These are phyloP conservation scores for Synanthedon vespiformis DNA, from an alignment of 2,888 invertebrate genomes.

Conservation along the genomic window DNA sequence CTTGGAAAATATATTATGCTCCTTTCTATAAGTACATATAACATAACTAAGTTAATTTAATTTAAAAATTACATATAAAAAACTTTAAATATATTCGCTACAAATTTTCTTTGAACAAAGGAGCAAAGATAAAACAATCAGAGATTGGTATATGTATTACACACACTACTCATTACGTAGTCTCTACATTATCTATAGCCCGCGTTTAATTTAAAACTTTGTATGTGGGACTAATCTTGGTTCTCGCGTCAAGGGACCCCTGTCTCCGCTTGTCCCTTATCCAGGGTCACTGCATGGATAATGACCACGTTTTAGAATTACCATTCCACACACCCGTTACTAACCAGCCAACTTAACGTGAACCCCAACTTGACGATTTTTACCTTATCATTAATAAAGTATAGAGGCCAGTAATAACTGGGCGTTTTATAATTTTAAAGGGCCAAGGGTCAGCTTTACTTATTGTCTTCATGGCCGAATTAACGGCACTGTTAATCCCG, in stretches of 20 bases:
- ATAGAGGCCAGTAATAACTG: constrained; percentile 9
- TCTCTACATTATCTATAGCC: constrained; percentile 5
- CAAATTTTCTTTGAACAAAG: constrained; percentile 6
- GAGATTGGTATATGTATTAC: constrained; percentile 12
- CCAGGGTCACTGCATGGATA: constrained; percentile 34
- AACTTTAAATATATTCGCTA: no score
- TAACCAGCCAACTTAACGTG: background rate
- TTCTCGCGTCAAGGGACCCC: constrained; percentile 29
- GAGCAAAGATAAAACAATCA: constrained; percentile 22
- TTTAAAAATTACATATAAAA: no score
- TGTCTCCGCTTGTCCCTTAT: constrained; percentile 18
- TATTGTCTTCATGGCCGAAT: constrained; percentile 27
- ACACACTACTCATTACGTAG: constrained; percentile 14
- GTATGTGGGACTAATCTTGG: constrained; percentile 44
- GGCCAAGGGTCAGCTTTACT: constrained; percentile 27
- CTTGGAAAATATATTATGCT: no score
- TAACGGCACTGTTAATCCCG: constrained; percentile 23
- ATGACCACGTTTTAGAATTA: constrained; percentile 38
- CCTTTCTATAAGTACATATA: no score
- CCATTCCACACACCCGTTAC: constrained; percentile 28
- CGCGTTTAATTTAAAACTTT: constrained; percentile 46
- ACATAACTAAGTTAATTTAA: no score
- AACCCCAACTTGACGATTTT: background rate
- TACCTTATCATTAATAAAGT: background rate
- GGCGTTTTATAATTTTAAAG: constrained; percentile 23